These are phyloP conservation scores for Noctua pronuba DNA, from an alignment of 2,888 invertebrate genomes.

Conservation along the genomic window DNA sequence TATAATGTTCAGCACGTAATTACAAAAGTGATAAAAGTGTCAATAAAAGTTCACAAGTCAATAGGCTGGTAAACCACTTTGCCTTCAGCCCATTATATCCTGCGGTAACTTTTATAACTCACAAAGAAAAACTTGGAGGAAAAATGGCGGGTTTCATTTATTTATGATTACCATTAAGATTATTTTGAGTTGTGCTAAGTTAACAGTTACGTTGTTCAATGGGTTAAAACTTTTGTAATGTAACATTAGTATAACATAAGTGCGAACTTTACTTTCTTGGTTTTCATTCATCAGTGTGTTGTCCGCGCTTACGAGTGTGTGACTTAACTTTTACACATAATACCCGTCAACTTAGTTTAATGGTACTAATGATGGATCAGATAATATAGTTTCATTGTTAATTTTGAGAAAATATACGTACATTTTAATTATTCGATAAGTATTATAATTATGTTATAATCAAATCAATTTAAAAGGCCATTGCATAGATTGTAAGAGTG, in stretches of 20 bases:
- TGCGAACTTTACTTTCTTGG: slow-evolving; percentile 3
- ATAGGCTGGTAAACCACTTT: slow-evolving; percentile 14
- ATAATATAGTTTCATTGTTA: background rate
- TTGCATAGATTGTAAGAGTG: background rate
- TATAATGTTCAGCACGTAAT: slow-evolving; percentile 29
- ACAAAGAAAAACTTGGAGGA: slow-evolving; percentile 27
- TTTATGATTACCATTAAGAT: slow-evolving; percentile 30
- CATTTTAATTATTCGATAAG: background rate
- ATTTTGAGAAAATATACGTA: background rate
- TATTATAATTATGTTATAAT: background rate
- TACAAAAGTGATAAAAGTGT: slow-evolving; percentile 31
- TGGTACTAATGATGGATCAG: background rate
- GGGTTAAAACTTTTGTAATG: background rate
- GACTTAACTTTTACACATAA: background rate
- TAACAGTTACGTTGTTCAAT: background rate
- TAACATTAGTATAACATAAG: slow-evolving; percentile 1
- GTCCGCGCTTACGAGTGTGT: background rate
- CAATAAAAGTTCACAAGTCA: slow-evolving; percentile 35
- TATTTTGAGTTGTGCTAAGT: slow-evolving; percentile 19
- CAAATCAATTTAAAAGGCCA: background rate
- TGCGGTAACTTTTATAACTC: slow-evolving; percentile 38
- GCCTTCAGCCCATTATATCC: slow-evolving; percentile 19
- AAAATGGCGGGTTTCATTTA: slow-evolving; percentile 29
- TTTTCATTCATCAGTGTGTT: slow-evolving; percentile 4
- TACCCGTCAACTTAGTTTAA: background rate